Evolutionary conservation across 2,797 vertebrate species (phyloP), one percentile per base, ranked within the genome.

Genomic region (Paguma larvata): DNA sequence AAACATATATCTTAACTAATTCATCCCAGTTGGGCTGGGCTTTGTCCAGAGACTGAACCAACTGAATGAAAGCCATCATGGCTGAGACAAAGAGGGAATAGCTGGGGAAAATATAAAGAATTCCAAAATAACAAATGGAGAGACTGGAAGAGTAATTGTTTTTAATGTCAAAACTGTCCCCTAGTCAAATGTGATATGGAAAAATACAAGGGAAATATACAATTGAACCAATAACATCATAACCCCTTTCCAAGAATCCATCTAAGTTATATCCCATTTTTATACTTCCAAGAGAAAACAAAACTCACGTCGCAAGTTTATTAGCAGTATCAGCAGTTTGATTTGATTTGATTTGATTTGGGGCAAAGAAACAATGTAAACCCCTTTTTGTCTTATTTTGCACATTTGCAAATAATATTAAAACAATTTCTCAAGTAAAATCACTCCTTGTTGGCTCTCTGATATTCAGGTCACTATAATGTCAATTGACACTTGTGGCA

Each of bases 111-210:
- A 87, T 1, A 15, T 3, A 67, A 75, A 82, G n/a, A 14, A 27
- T 56, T 94, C 72, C 82, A 90, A 85, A 95, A 83, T 15, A 46
- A 78, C 46, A 92, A 92, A 67, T 11, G 38, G 62, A 85, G 67
- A 78, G 46, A 23, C 6, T 23, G 65, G 44, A 90, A 89, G 53
- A 91, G 10, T 83, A 80, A 84, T 86, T 89, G 46, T n/a, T 86
- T 96, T 84, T 72, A 80, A 94, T 87, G 80, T 79, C 68, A 53
- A 80, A 67, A 21, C 30, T 83, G 6, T 70, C 23, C 32, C 53
- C 84, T 16, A 73, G 30, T 48, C 23, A 95, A 82, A 91, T 62
- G n/a, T 11, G 41, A 89, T 34, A 6, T 85, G 62, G 75, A 93
- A 87, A 97, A 77, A 46, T n/a, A 34, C 6, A 68, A 87, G 65